Evolutionary conservation across 2,888 invertebrate genomes (phyloP).

Genomic region (Notodonta dromedarius): DNA sequence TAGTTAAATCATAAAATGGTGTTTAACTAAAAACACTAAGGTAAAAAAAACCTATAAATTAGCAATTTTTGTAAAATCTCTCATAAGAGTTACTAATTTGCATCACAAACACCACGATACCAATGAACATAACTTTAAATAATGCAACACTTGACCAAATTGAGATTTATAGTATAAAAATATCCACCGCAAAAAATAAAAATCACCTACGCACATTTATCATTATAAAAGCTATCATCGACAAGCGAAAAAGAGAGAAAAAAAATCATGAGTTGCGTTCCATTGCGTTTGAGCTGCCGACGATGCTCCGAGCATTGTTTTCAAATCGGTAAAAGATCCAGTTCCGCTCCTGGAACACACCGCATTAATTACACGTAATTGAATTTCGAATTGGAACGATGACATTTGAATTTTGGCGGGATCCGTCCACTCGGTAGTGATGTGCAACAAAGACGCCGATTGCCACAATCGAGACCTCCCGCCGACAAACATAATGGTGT

Average conservation of each 20-base stretch:
- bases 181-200: conserved; percentile 20
- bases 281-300: conserved; percentile 66
- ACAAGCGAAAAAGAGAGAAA: conserved; percentile 50
- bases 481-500: conserved; percentile 73
- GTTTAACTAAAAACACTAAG: too few relatives aligned
- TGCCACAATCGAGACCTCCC: conserved; percentile 75
- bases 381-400: conserved; percentile 87
- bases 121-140: conserved; percentile 24
- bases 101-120: conserved; percentile 9
- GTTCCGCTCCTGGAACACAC: conserved; percentile 75
- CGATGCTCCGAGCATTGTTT: conserved; percentile 70
- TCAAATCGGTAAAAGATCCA: conserved; percentile 72
- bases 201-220: conserved; percentile 40
- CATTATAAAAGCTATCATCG: conserved; percentile 53
- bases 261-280: conserved; percentile 64
- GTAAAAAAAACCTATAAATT: too few relatives aligned
- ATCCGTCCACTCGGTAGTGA: conserved; percentile 73
- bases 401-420: conserved; percentile 85
- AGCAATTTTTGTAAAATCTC: too few relatives aligned
- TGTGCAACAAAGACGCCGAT: conserved; percentile 77
- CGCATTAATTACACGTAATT: conserved; percentile 86
- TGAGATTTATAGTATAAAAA: conserved; percentile 34
- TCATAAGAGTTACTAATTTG: not conserved
- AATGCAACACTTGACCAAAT: conserved; percentile 30
- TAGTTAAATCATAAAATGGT: too few relatives aligned